Conservation (phyloP, 2,113 vertebrate genomes). For the Sinocyclocheilus anophthalmus region DNA sequence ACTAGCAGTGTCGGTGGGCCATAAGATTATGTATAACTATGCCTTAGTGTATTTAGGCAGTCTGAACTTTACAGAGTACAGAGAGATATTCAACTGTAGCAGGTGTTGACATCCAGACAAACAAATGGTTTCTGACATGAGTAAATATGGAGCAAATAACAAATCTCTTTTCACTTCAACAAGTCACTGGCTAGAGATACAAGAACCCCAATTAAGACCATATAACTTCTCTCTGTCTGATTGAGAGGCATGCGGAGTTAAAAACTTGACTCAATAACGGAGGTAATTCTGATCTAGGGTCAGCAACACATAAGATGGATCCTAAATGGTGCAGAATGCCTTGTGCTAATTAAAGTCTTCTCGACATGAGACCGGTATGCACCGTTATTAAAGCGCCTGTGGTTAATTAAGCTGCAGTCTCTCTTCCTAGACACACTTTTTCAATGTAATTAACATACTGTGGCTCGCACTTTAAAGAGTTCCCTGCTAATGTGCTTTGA, state of each 20-base stretch:
- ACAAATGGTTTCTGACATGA: neutral
- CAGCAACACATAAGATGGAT: conserved; percentile 36
- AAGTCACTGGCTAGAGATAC: neutral
- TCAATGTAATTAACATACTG: conserved; percentile 30
- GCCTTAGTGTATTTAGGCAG: neutral
- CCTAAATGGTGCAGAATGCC: conserved; percentile 24
- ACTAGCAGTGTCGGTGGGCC: neutral
- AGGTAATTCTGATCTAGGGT: conserved; percentile 33
- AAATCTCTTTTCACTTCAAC: neutral
- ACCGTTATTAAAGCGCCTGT: conserved; percentile 42
- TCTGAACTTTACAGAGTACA: neutral
- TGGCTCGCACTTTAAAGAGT: neutral
- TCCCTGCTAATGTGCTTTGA: neutral
- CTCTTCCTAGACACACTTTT: conserved; percentile 9
- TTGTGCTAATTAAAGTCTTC: conserved; percentile 50
- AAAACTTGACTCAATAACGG: neutral
- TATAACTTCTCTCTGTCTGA: neutral
- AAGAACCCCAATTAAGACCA: neutral
- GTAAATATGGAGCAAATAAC: neutral
- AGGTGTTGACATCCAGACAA: neutral
- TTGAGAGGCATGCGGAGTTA: neutral
- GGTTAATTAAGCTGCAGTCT: conserved; percentile 51
- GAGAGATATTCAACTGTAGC: neutral
- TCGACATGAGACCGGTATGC: conserved; percentile 27
- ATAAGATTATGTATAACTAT: neutral